These are phyloP conservation scores for Hydrozoanthus gracilis DNA, from an alignment of 92 coral and sea anemone genomes.

Conservation along the genomic window DNA sequence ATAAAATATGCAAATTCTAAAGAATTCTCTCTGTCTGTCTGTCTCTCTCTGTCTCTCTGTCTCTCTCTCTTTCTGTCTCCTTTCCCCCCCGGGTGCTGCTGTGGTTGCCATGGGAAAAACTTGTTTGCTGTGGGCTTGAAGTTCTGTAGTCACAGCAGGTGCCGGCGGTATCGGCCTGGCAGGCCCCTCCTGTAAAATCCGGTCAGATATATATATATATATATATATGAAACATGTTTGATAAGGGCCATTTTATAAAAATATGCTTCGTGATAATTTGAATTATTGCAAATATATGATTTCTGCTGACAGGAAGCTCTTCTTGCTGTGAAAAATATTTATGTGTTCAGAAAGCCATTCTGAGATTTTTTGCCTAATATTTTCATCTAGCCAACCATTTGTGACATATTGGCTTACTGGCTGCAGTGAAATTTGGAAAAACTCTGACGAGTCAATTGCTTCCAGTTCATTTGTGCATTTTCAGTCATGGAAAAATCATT, in stretches of 20 bases:
- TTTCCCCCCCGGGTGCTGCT: too few relatives aligned
- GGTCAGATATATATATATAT: background rate
- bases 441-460: conserved; percentile 19
- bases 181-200: background rate
- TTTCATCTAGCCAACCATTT: conserved; percentile 5
- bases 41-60: too few relatives aligned
- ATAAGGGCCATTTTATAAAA: conserved; percentile 24
- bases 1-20: too few relatives aligned
- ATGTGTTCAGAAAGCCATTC: conserved; percentile 28
- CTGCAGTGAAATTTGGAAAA: conserved; percentile 27
- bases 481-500: conserved; percentile 20
- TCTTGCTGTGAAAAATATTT: conserved; percentile 26
- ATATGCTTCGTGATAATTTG: conserved; percentile 24
- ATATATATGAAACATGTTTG: conserved; percentile 1
- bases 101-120: too few relatives aligned
- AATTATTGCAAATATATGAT: conserved; percentile 22
- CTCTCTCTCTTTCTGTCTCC: too few relatives aligned
- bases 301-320: conserved; percentile 29
- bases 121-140: background rate
- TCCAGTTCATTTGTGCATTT: conserved; percentile 30
- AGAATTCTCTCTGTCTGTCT: too few relatives aligned
- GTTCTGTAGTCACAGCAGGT: background rate
- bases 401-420: conserved; percentile 21
- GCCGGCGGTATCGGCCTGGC: background rate
- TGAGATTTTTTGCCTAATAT: conserved; percentile 26